Evolutionary conservation across 2,797 vertebrate genomes (phyloP).

Genomic region (Linurgus olivaceus): DNA sequence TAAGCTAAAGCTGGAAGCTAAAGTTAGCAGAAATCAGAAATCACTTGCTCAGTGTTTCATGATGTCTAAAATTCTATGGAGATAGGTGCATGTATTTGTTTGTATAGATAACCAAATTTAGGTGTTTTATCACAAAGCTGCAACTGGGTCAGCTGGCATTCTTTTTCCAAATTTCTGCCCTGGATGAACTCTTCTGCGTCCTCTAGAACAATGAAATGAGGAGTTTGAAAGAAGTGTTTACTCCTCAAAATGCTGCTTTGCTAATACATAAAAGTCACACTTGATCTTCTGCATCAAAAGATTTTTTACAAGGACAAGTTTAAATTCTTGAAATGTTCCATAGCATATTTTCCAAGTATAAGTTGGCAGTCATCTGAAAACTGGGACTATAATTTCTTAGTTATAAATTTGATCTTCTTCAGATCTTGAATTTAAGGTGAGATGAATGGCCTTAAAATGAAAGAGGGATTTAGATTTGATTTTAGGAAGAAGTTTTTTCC

Average conservation of each 20-base stretch:
- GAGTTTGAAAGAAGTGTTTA: not conserved
- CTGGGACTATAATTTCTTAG: not conserved
- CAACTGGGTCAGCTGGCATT: not conserved
- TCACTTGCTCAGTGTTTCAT: not conserved
- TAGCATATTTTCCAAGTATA: not conserved
- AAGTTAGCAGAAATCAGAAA: not conserved
- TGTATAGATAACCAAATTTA: not conserved
- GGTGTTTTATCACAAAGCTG: not conserved
- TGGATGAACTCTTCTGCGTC: not conserved
- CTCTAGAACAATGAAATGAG: not conserved
- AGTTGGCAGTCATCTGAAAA: not conserved
- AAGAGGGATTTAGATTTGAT: not conserved
- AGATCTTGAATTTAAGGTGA: not conserved
- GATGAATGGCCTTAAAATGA: not conserved
- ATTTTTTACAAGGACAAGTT: not conserved
- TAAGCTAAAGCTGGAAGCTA: not conserved
- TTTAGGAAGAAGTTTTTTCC: not conserved
- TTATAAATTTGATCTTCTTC: constrained; percentile 18
- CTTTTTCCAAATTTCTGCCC: not conserved
- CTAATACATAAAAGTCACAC: not conserved
- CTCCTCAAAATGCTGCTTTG: not conserved
- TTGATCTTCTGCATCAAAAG: not conserved
- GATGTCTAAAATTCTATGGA: not conserved
- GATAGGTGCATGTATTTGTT: not conserved
- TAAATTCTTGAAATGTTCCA: not conserved